Evolutionary conservation across 2,888 invertebrate genomes (phyloP).

Genomic region (Stenolophus ochropezus): DNA sequence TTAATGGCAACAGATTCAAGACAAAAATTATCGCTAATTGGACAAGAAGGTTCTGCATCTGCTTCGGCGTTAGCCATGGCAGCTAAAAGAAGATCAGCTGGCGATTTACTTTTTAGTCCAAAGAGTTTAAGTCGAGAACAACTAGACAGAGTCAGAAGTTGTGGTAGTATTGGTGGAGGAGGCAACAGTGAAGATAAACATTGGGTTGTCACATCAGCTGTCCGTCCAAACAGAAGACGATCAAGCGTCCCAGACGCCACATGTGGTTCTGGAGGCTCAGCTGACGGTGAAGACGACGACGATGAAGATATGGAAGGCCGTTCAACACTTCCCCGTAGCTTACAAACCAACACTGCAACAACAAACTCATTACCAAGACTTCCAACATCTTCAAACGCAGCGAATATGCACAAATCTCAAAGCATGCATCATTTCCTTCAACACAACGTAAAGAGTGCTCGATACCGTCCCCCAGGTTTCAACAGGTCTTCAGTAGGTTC

Average conservation of each 20-base stretch:
- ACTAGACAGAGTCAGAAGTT: constrained; percentile 83
- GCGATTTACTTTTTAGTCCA: constrained; percentile 87
- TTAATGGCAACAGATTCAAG: constrained; percentile 90
- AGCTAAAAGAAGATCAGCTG: constrained; percentile 87
- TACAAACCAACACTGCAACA: constrained; percentile 77
- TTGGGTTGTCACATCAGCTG: constrained; percentile 69
- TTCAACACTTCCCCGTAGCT: constrained; percentile 79
- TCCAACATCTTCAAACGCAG: constrained; percentile 73
- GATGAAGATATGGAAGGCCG: constrained; percentile 73
- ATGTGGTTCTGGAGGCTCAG: constrained; percentile 73
- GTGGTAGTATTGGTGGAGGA: constrained; percentile 88
- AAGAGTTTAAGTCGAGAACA: constrained; percentile 86
- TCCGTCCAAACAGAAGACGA: constrained; percentile 72
- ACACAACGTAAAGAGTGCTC: constrained; percentile 87
- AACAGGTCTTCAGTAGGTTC: constrained; percentile 75
- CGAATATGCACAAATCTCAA: constrained; percentile 78
- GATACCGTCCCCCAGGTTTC: constrained; percentile 90
- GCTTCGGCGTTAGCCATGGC: constrained; percentile 81
- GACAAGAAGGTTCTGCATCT: constrained; percentile 79
- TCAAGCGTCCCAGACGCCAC: constrained; percentile 78
- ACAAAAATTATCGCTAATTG: constrained; percentile 82
- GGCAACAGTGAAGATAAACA: constrained; percentile 75
- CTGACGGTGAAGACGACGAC: constrained; percentile 76
- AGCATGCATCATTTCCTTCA: constrained; percentile 78
- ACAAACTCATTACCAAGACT: constrained; percentile 88